Percentiles rank a stretch among this genome's conserved stretches.
Evolutionary conservation across 2,888 invertebrate genomes (phyloP).

Genomic region (Phaedon cochleariae): DNA sequence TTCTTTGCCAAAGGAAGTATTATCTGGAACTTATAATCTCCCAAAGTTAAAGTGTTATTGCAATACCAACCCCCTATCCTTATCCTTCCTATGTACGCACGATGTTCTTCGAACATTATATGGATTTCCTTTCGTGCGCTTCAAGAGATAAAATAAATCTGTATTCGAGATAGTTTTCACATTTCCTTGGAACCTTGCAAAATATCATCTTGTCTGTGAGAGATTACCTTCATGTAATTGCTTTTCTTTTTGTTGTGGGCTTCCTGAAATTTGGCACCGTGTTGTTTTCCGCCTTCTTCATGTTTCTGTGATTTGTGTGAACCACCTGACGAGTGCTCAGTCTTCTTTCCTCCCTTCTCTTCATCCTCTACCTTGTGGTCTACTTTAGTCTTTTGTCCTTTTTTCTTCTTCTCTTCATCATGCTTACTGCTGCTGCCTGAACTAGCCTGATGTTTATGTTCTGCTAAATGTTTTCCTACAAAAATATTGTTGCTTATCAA

Average conservation of each 20-base stretch:
- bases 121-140: too few species aligned
- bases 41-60: too few species aligned
- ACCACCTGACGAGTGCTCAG: slow-evolving; percentile 48
- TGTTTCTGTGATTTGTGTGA: slow-evolving; percentile 51
- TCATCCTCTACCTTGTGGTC: slow-evolving; percentile 51
- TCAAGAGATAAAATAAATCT: too few species aligned
- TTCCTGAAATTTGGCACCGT: slow-evolving; percentile 53
- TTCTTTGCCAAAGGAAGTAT: too few species aligned
- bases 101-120: too few species aligned
- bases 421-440: slow-evolving; percentile 51
- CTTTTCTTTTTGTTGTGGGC: slow-evolving; percentile 54
- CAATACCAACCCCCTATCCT: too few species aligned
- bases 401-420: slow-evolving; percentile 53
- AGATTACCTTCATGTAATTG: slow-evolving; percentile 57
- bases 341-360: slow-evolving; percentile 57
- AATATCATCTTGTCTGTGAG: too few species aligned
- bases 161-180: too few species aligned
- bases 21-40: too few species aligned
- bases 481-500: too few species aligned
- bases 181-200: too few species aligned
- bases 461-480: slow-evolving; percentile 30
- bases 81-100: too few species aligned
- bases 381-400: slow-evolving; percentile 51
- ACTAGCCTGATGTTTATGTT: slow-evolving; percentile 44
- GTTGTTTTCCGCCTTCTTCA: slow-evolving; percentile 49